These are phyloP conservation scores for Heliconius charithonia DNA, from an alignment of 2,888 invertebrate species.

Conservation along the genomic window DNA sequence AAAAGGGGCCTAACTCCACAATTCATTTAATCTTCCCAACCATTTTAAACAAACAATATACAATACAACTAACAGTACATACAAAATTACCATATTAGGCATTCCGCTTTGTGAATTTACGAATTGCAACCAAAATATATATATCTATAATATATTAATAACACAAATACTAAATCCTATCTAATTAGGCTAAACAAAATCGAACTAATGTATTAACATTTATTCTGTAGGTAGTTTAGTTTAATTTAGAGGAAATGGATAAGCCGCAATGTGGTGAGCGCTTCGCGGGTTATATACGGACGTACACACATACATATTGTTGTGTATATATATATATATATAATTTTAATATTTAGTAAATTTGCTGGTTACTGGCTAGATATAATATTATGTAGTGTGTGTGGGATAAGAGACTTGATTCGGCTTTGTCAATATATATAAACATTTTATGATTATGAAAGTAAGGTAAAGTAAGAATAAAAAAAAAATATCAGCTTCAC, in stretches of 20 bases:
- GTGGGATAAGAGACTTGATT: background rate
- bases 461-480: too few species aligned
- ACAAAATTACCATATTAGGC: conserved; percentile 3
- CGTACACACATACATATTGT: background rate
- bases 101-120: conserved; percentile 26
- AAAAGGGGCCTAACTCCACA: background rate
- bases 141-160: conserved; percentile 38
- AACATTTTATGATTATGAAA: background rate
- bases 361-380: conserved; percentile 36
- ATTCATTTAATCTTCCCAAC: background rate
- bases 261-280: conserved; percentile 62
- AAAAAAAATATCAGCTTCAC: too few species aligned
- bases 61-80: background rate
- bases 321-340: background rate
- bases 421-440: background rate
- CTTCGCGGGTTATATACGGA: conserved; percentile 1
- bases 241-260: conserved; percentile 67
- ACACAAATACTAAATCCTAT: conserved; percentile 38
- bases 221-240: conserved; percentile 57
- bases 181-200: conserved; percentile 50
- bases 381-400: background rate
- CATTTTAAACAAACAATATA: background rate
- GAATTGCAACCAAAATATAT: conserved; percentile 9
- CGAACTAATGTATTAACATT: conserved; percentile 49
- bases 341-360: conserved; percentile 30